Conservation (phyloP, 2,113 vertebrate genomes). For the Sinocyclocheilus maitianheensis region DNA sequence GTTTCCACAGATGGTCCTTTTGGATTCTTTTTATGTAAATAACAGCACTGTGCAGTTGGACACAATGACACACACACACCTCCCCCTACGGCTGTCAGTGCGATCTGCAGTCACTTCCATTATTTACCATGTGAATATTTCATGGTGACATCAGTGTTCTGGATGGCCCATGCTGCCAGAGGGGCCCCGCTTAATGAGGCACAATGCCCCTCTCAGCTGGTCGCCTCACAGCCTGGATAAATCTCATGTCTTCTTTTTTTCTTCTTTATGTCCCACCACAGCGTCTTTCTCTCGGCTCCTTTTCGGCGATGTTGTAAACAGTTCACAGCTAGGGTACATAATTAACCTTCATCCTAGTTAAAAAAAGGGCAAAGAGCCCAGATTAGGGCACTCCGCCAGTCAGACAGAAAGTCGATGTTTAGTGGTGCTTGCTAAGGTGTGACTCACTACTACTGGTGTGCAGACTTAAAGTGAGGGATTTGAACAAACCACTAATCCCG, state of each 20-base stretch:
- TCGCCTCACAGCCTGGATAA: constrained; percentile 35
- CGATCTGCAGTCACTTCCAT: constrained; percentile 55
- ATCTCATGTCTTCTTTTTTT: constrained; percentile 44
- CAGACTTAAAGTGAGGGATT: not conserved
- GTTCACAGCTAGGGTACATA: constrained; percentile 1
- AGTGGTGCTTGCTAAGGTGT: not conserved
- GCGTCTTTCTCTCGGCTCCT: not conserved
- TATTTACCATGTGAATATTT: constrained; percentile 73
- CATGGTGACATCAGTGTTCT: constrained; percentile 63
- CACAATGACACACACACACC: constrained; percentile 16
- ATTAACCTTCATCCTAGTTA: constrained; percentile 23
- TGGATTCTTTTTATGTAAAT: constrained; percentile 36
- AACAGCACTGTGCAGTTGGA: constrained; percentile 31
- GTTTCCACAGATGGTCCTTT: constrained; percentile 26
- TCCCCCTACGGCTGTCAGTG: constrained; percentile 28
- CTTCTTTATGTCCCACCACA: not conserved
- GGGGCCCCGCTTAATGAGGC: constrained; percentile 56
- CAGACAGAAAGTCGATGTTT: constrained; percentile 15
- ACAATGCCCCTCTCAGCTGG: constrained; percentile 54
- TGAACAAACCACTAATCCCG: not conserved
- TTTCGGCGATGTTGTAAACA: not conserved
- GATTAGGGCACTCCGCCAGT: not conserved
- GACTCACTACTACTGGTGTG: not conserved
- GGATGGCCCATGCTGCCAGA: constrained; percentile 46
- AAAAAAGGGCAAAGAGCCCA: not conserved